Evolutionary conservation across 1,140 invertebrate species (phyloP).

Genomic region (Drosophila elegans): DNA sequence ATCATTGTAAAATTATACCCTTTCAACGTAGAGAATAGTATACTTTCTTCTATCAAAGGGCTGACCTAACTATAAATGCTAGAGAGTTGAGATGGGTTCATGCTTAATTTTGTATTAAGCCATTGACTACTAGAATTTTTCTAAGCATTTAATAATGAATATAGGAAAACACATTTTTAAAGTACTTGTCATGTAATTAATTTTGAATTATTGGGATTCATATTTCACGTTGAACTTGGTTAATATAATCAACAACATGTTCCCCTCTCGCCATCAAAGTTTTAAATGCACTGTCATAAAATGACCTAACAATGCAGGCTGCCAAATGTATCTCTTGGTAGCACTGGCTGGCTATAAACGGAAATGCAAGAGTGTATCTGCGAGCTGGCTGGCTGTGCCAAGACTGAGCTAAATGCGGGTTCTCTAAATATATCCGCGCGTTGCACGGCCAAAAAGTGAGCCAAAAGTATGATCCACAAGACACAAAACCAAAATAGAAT

Average conservation of each 20-base stretch:
- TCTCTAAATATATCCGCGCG: conserved; percentile 42
- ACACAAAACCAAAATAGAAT: conserved; percentile 2
- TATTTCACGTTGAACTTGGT: background rate
- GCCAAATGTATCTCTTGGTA: conserved; percentile 18
- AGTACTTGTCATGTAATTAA: no score
- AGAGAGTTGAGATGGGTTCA: no score
- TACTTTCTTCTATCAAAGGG: no score
- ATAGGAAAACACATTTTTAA: no score
- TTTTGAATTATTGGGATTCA: no score
- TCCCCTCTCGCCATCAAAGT: no score
- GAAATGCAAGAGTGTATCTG: conserved; percentile 32
- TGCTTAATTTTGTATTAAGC: no score
- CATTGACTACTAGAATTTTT: no score
- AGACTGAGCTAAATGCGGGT: conserved; percentile 54
- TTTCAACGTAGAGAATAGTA: no score
- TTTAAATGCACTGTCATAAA: background rate
- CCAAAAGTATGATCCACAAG: conserved; percentile 21
- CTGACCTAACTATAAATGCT: no score
- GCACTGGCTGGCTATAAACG: conserved; percentile 32
- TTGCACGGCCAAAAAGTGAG: conserved; percentile 54
- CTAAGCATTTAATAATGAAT: no score
- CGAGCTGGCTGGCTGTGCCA: conserved; percentile 16
- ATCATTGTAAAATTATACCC: no score
- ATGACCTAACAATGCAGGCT: conserved; percentile 1
- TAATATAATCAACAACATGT: background rate